A percentile compares a stretch with the other conserved stretches of the same genome.
Evolutionary conservation across 2,797 vertebrate genomes (phyloP).

Genomic region (Heterohyrax brucei): DNA sequence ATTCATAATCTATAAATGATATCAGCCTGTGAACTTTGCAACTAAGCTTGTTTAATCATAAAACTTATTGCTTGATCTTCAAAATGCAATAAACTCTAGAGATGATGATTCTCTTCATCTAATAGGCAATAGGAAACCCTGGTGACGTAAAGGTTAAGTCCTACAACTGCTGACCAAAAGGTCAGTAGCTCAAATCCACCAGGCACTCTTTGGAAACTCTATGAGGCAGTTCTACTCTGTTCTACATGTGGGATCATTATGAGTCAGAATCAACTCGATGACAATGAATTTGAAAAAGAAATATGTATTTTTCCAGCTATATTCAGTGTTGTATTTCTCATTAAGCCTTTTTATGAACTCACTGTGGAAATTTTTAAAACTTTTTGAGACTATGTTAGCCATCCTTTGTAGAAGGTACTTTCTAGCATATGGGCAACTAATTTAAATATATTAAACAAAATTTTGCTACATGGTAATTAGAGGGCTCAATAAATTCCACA

Average conservation of each 20-base stretch:
- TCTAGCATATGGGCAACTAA: background rate
- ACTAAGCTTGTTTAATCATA: background rate
- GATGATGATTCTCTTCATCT: background rate
- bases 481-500: background rate
- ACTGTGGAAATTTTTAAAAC: background rate
- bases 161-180: too few relatives aligned
- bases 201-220: too few relatives aligned
- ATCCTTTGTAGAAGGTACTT: background rate
- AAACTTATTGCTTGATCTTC: background rate
- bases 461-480: background rate
- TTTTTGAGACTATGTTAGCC: background rate
- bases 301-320: background rate
- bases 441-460: slow-evolving; percentile 5
- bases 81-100: background rate
- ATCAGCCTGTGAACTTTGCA: background rate
- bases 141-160: too few relatives aligned
- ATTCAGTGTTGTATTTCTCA: slow-evolving; percentile 9
- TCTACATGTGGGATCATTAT: too few relatives aligned
- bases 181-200: too few relatives aligned
- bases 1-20: background rate
- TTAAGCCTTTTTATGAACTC: background rate
- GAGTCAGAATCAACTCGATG: too few relatives aligned
- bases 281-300: too few relatives aligned
- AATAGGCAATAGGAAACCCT: too few relatives aligned
- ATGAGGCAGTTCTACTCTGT: too few relatives aligned